Percentiles rank a stretch among this genome's conserved stretches.
Evolutionary conservation across 2,888 invertebrate species (phyloP).

Genomic region (Cryptocheilus praepositus): DNA sequence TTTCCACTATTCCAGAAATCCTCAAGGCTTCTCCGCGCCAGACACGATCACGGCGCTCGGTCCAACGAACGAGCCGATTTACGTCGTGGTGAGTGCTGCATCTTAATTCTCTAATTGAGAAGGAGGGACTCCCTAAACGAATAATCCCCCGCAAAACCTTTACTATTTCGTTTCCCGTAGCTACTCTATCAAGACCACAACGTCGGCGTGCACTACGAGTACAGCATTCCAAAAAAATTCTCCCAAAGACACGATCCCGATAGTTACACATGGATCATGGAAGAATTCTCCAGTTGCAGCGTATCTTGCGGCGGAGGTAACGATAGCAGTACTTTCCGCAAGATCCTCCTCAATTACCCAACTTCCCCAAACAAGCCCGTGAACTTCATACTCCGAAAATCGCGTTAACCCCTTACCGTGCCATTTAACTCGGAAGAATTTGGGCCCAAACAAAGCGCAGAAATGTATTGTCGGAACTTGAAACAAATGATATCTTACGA

Average conservation of each 20-base stretch:
- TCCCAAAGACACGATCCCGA: slow-evolving; percentile 81
- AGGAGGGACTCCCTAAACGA: no score
- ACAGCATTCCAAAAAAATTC: slow-evolving; percentile 87
- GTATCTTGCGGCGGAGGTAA: slow-evolving; percentile 93
- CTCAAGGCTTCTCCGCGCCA: slow-evolving; percentile 87
- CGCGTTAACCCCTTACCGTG: no score
- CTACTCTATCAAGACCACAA: slow-evolving; percentile 88
- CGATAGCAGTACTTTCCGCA: no score
- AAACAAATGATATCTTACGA: no score
- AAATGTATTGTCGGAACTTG: no score
- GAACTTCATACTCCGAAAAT: no score
- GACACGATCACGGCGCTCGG: slow-evolving; percentile 90
- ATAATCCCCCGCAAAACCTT: neutral
- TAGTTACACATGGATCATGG: slow-evolving; percentile 89
- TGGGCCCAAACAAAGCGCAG: neutral
- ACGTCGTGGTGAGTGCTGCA: slow-evolving; percentile 83
- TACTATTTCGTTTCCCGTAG: slow-evolving; percentile 7
- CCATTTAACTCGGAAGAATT: no score
- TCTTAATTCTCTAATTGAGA: neutral
- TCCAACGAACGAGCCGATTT: slow-evolving; percentile 92
- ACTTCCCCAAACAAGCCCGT: no score
- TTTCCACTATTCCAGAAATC: slow-evolving; percentile 92
- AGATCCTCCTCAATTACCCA: no score
- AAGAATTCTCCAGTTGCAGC: slow-evolving; percentile 87
- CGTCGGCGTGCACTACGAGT: slow-evolving; percentile 92